phyloP scores from a whole-genome alignment of 2,888 invertebrate species.

The Hirtodrosophila confusa region DNA sequence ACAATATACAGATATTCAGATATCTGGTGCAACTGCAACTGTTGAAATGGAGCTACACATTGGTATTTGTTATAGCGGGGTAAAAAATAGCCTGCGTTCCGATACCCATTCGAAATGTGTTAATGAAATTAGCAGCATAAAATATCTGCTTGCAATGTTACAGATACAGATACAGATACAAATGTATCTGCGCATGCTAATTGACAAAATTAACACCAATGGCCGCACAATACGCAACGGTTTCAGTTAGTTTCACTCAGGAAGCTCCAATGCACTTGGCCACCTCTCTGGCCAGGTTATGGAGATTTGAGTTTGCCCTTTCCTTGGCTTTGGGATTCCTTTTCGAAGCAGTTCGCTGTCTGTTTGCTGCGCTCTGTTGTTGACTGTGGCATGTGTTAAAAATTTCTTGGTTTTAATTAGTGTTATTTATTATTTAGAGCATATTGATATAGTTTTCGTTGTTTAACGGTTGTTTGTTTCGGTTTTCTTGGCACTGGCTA shows the following conservation, averaged over 20 bases:
- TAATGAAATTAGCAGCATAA: slow-evolving; percentile 81
- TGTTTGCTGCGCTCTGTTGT: slow-evolving; percentile 32
- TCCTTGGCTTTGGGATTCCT: slow-evolving; percentile 48
- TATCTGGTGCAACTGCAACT: slow-evolving; percentile 49
- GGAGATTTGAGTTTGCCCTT: slow-evolving; percentile 20
- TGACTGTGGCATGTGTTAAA: slow-evolving; percentile 68
- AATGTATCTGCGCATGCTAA: slow-evolving; percentile 67
- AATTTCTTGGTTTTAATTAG: slow-evolving; percentile 82
- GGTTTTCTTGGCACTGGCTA: slow-evolving; percentile 39
- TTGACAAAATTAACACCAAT: slow-evolving; percentile 76
- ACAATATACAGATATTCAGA: slow-evolving; percentile 17
- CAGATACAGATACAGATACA: slow-evolving; percentile 61
- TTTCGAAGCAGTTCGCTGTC: slow-evolving; percentile 38
- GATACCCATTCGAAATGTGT: slow-evolving; percentile 63
- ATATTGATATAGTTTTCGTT: slow-evolving; percentile 78
- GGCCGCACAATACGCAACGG: slow-evolving; percentile 56
- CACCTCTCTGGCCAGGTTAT: slow-evolving; percentile 17
- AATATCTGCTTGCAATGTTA: slow-evolving; percentile 66
- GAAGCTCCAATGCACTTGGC: slow-evolving; percentile 44
- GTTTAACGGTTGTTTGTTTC: slow-evolving; percentile 75
- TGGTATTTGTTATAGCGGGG: slow-evolving; percentile 22
- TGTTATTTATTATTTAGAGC: slow-evolving; percentile 83
- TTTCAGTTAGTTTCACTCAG: slow-evolving; percentile 70
- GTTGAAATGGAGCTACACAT: slow-evolving; percentile 36
- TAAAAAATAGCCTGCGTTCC: slow-evolving; percentile 53